phyloP scores from a whole-genome alignment of 2,888 invertebrate genomes.

The Drosophila koepferae region DNA sequence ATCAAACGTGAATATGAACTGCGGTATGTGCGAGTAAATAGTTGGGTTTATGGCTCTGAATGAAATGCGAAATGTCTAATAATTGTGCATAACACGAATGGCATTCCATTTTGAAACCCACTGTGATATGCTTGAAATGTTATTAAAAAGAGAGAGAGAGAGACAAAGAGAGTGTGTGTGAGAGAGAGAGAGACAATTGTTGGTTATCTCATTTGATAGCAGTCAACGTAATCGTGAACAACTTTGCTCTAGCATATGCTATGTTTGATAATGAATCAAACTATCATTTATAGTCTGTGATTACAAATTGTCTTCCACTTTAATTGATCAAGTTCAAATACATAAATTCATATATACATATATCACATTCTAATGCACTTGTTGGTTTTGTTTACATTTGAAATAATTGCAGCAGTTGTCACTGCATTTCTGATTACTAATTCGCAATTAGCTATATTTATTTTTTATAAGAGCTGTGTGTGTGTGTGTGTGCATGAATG shows the following conservation, averaged over 20 bases:
- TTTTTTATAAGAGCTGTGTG: not conserved
- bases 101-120: constrained; percentile 50
- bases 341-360: not conserved
- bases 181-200: not conserved
- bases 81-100: constrained; percentile 69
- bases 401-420: constrained; percentile 48
- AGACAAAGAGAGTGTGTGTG: not conserved
- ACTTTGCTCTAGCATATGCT: constrained; percentile 33
- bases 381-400: constrained; percentile 39
- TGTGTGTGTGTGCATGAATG: constrained; percentile 6
- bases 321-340: constrained; percentile 30
- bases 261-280: constrained; percentile 51
- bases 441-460: constrained; percentile 30
- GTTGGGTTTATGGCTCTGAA: constrained; percentile 33
- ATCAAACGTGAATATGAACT: constrained; percentile 33
- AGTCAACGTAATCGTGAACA: not conserved
- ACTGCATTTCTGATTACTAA: constrained; percentile 43
- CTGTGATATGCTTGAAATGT: constrained; percentile 13
- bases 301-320: constrained; percentile 27
- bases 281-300: constrained; percentile 16
- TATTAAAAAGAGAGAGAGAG: not conserved
- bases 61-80: constrained; percentile 59
- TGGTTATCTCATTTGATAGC: constrained; percentile 7
- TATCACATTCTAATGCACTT: constrained; percentile 15
- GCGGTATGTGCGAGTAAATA: constrained; percentile 25